Conservation (phyloP, 2,888 invertebrate genomes). For the Lordiphosa fenestrarum region DNA sequence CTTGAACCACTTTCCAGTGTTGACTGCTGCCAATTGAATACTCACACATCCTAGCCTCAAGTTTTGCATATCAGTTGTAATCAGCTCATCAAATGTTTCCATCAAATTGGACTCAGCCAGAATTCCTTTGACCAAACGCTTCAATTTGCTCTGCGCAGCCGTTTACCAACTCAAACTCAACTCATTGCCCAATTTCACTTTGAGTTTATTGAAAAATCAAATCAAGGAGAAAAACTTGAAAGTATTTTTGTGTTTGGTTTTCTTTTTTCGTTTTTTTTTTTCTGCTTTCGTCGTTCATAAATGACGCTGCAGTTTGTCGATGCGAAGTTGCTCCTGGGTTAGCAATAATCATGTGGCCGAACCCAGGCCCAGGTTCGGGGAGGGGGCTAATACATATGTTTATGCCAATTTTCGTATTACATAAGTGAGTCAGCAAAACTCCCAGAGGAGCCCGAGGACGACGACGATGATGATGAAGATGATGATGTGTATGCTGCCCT, state of each 20-base stretch:
- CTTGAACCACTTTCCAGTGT: no score
- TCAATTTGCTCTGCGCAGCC: no score
- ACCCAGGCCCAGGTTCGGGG: slow-evolving; percentile 32
- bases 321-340: slow-evolving; percentile 7
- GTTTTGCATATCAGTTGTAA: no score
- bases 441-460: not conserved
- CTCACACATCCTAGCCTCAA: no score
- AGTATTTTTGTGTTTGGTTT: no score
- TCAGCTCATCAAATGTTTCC: no score
- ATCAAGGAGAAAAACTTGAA: not conserved
- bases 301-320: slow-evolving; percentile 52
- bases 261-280: no score
- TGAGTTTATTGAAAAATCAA: slow-evolving; percentile 10
- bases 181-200: slow-evolving; percentile 19
- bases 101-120: no score
- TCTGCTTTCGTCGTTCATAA: slow-evolving; percentile 25
- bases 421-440: slow-evolving; percentile 62
- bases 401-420: slow-evolving; percentile 69
- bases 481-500: slow-evolving; percentile 13
- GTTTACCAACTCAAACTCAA: slow-evolving; percentile 5
- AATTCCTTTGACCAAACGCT: no score
- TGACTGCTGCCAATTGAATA: no score
- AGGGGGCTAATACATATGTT: slow-evolving; percentile 61
- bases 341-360: slow-evolving; percentile 35
- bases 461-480: slow-evolving; percentile 13